Conservation (phyloP, 2,888 invertebrate species). For the Venusia cambrica region DNA sequence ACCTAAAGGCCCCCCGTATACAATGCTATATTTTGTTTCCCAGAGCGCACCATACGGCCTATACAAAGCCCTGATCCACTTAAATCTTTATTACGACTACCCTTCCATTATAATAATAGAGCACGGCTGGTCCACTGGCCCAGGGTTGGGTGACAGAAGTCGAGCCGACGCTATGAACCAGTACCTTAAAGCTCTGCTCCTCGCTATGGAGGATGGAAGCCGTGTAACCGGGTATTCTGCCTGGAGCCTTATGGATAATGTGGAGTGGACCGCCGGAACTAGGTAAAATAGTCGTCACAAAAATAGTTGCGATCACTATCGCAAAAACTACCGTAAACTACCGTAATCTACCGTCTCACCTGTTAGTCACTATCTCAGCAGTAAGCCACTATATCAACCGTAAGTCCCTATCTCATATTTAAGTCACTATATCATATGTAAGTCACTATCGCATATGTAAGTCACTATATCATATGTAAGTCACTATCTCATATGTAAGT, state of each 20-base stretch:
- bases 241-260: slow-evolving; percentile 85
- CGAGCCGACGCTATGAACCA: slow-evolving; percentile 58
- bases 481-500: too few relatives aligned
- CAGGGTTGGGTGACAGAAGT: slow-evolving; percentile 60
- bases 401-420: too few relatives aligned
- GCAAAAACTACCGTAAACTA: too few relatives aligned
- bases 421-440: too few relatives aligned
- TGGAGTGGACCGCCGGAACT: slow-evolving; percentile 83
- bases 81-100: slow-evolving; percentile 55
- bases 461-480: too few relatives aligned
- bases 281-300: slow-evolving; percentile 51
- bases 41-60: slow-evolving; percentile 66
- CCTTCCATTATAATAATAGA: slow-evolving; percentile 75
- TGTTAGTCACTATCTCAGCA: too few relatives aligned
- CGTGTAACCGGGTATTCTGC: slow-evolving; percentile 77
- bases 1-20: too few relatives aligned
- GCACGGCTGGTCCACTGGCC: slow-evolving; percentile 78
- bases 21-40: too few relatives aligned
- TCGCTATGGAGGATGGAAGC: slow-evolving; percentile 74
- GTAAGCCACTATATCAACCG: too few relatives aligned
- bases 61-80: slow-evolving; percentile 52
- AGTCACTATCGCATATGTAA: too few relatives aligned
- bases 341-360: too few relatives aligned
- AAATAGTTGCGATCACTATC: neutral
- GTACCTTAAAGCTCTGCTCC: slow-evolving; percentile 66